phyloP scores from a whole-genome alignment of 2,113 vertebrate genomes.

The Hydropotes inermis region DNA sequence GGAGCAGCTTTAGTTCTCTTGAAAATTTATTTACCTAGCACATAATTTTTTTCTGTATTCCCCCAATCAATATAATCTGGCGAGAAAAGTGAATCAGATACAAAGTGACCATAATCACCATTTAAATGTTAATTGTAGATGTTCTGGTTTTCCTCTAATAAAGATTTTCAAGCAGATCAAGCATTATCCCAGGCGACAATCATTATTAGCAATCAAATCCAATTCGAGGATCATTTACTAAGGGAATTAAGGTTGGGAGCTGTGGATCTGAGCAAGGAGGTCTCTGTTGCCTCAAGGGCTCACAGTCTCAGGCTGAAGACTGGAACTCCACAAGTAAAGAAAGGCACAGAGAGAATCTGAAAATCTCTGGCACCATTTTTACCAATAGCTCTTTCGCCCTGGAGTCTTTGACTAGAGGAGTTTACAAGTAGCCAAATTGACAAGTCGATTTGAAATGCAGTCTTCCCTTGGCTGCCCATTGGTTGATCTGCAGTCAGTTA shows the following conservation, averaged over 20 bases:
- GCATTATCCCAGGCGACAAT: neutral
- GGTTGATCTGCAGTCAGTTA: neutral
- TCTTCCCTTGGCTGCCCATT: neutral
- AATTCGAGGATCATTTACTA: slow-evolving; percentile 24
- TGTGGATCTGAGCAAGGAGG: neutral
- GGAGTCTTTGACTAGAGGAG: neutral
- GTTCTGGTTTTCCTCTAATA: slow-evolving; percentile 39
- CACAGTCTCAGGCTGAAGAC: neutral
- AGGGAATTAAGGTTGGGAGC: neutral
- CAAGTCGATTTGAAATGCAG: neutral
- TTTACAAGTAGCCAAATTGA: neutral
- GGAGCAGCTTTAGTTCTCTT: slow-evolving; percentile 52
- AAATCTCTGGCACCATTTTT: neutral
- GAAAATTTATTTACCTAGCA: slow-evolving; percentile 10
- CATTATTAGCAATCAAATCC: slow-evolving; percentile 42
- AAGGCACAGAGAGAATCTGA: neutral
- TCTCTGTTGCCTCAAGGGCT: neutral
- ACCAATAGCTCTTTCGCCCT: neutral
- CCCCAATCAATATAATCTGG: neutral
- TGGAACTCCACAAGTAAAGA: neutral
- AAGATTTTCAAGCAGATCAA: slow-evolving; percentile 41
- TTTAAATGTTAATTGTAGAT: slow-evolving; percentile 36
- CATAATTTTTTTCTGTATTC: slow-evolving; percentile 24
- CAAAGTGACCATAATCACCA: slow-evolving; percentile 9
- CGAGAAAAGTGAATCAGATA: slow-evolving; percentile 38